Evolutionary conservation across 2,113 vertebrate genomes (phyloP), one percentile per base, ranked within the genome.

Genomic region (Pangasianodon hypophthalmus): DNA sequence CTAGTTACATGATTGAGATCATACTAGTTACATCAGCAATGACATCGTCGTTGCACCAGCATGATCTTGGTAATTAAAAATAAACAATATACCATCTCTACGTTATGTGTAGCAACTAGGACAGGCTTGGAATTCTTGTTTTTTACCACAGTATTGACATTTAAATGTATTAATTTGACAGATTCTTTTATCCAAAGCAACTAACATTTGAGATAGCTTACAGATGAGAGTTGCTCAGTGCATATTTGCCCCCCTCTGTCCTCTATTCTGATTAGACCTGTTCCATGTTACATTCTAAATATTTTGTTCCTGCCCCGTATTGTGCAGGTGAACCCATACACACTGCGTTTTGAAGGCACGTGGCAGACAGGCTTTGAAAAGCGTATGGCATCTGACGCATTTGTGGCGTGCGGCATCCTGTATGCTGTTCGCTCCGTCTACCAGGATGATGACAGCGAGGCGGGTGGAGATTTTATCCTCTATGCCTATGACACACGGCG

Each of bases 351-450:
- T 0, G 98, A 99, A 92, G 97, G 98, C 6, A 98, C 98, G 0
- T 99, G 98, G 98, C 96, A 97, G 88, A 99, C 98, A 0, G 96
- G 95, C 58, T 99, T 98, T 32, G 98, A 99, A 93, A 99, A 99
- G 90, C 97, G 98, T 0, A 97, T 98, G 0, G 98, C 98, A 0
- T 98, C 98, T 80, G 97, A 99, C 0, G 98, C 98, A 90, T 99
- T 99, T 94, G 98, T 99, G 97, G 98, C 97, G 0, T 99, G 98
- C 0, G 98, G 98, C 0, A 96, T 98, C 48, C 97, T 99, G 10
- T 99, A 99, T 0, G 98, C 97, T 0, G 94, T 99, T 85, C 97
- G 98, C 64, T 98, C 97, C 0, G 96, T 98, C 0, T 99, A 98
- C 83, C 97, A 97, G 92, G 98, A 99, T 0, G 98, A 98, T 0